Evolutionary conservation across 2,797 vertebrate genomes (phyloP).

Genomic region (Numenius phaeopus): DNA sequence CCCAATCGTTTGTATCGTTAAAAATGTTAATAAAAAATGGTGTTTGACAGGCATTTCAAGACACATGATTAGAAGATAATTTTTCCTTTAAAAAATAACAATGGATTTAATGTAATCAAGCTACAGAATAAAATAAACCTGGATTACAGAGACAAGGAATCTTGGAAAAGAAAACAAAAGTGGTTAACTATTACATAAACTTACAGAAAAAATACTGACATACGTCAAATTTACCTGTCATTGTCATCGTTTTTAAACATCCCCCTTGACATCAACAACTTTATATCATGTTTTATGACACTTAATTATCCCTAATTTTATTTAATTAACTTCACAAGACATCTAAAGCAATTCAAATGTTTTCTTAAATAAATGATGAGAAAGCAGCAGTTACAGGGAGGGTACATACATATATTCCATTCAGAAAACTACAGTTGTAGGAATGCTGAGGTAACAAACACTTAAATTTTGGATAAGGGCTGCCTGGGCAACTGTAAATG

Average conservation of each 20-base stretch:
- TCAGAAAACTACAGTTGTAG: background rate
- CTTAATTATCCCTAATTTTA: constrained; percentile 83
- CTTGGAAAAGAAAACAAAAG: constrained; percentile 61
- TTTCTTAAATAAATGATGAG: constrained; percentile 72
- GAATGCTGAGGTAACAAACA: background rate
- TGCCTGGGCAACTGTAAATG: background rate
- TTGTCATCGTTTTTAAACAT: constrained; percentile 73
- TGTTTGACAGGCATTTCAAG: constrained; percentile 46
- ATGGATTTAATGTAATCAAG: constrained; percentile 32
- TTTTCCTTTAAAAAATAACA: constrained; percentile 28
- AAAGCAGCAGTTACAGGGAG: constrained; percentile 8
- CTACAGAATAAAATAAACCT: constrained; percentile 34
- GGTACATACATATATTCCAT: background rate
- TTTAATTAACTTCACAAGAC: constrained; percentile 77
- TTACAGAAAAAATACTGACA: constrained; percentile 67
- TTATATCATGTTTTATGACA: constrained; percentile 77
- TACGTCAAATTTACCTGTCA: constrained; percentile 77
- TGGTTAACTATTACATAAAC: constrained; percentile 53
- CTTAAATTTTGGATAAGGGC: background rate
- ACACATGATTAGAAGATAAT: background rate
- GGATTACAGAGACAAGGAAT: background rate
- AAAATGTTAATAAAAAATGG: constrained; percentile 69
- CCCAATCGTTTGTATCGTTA: constrained; percentile 56
- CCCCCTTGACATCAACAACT: constrained; percentile 77
- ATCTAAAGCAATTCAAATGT: constrained; percentile 77